Percentiles rank a stretch among this genome's conserved stretches.
Conservation (phyloP, 1,140 invertebrate species). For the Latrodectus geometricus region DNA sequence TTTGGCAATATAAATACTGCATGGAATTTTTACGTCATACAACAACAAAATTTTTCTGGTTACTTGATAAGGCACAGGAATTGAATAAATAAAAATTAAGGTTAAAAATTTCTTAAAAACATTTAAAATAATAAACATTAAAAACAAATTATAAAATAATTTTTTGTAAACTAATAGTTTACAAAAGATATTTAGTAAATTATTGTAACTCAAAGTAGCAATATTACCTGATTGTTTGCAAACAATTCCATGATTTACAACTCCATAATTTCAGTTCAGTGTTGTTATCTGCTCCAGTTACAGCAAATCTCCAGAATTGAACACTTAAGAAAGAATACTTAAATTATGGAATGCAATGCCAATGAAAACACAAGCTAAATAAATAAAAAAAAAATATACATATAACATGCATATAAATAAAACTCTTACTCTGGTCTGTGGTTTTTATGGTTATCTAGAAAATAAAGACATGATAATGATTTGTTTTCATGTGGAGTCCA, state of each 20-base stretch:
- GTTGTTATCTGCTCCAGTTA: slow-evolving; percentile 91
- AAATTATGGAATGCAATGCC: background rate
- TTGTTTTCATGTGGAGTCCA: slow-evolving; percentile 91
- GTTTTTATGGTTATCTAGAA: slow-evolving; percentile 90
- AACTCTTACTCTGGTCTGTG: slow-evolving; percentile 83
- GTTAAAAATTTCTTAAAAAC: background rate
- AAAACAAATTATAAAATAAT: background rate
- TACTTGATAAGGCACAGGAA: no score
- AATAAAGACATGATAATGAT: slow-evolving; percentile 86
- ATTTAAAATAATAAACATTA: background rate
- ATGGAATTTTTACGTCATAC: no score
- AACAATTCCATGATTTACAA: slow-evolving; percentile 90
- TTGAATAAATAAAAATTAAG: background rate
- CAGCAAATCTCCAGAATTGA: slow-evolving; percentile 93
- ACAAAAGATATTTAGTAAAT: background rate
- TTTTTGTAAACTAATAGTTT: background rate
- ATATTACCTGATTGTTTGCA: slow-evolving; percentile 83
- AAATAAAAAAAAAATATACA: background rate
- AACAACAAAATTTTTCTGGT: no score
- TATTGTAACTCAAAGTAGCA: no score
- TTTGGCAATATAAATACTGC: no score
- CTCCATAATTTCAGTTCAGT: slow-evolving; percentile 93
- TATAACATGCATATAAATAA: no score
- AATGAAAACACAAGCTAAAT: slow-evolving; percentile 14
- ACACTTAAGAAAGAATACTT: slow-evolving; percentile 72